phyloP scores from a whole-genome alignment of 92 coral and sea anemone genomes.

The Porites cylindrica region DNA sequence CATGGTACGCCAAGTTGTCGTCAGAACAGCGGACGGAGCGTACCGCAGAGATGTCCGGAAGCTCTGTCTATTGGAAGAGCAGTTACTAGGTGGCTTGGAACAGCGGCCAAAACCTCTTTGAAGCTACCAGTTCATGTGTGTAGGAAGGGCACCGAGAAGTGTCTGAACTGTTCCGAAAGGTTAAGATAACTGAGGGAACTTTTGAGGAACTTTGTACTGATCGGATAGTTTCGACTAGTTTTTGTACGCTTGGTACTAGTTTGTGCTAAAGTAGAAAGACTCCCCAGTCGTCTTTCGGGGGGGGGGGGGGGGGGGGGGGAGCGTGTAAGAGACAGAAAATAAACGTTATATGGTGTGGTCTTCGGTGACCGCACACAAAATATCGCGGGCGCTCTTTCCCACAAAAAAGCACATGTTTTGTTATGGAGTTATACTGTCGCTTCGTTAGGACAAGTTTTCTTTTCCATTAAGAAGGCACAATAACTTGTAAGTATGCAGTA shows the following conservation, averaged over 20 bases:
- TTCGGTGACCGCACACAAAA: too few relatives aligned
- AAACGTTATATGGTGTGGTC: too few relatives aligned
- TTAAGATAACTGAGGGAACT: not conserved
- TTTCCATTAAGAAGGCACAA: too few relatives aligned
- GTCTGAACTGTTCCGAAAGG: not conserved
- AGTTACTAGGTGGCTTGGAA: constrained; percentile 14
- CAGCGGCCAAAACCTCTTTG: not conserved
- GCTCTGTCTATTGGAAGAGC: constrained; percentile 60
- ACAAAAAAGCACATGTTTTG: too few relatives aligned
- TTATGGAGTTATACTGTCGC: too few relatives aligned
- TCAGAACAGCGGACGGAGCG: constrained; percentile 59
- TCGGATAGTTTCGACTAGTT: not conserved
- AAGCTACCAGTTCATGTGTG: not conserved
- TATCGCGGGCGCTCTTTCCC: too few relatives aligned
- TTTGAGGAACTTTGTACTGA: not conserved
- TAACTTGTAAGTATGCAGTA: too few relatives aligned
- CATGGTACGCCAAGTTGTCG: constrained; percentile 57
- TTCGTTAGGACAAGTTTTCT: too few relatives aligned
- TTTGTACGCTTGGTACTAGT: not conserved
- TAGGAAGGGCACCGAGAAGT: not conserved
- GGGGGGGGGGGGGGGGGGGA: too few relatives aligned
- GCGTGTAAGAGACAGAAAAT: constrained; percentile 1
- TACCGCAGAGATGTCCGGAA: constrained; percentile 64
- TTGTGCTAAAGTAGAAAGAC: constrained; percentile 8
- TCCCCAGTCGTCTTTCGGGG: constrained; percentile 27